These are phyloP conservation scores for Pycnonotus jocosus DNA, from an alignment of 2,113 vertebrate species.

Conservation along the genomic window DNA sequence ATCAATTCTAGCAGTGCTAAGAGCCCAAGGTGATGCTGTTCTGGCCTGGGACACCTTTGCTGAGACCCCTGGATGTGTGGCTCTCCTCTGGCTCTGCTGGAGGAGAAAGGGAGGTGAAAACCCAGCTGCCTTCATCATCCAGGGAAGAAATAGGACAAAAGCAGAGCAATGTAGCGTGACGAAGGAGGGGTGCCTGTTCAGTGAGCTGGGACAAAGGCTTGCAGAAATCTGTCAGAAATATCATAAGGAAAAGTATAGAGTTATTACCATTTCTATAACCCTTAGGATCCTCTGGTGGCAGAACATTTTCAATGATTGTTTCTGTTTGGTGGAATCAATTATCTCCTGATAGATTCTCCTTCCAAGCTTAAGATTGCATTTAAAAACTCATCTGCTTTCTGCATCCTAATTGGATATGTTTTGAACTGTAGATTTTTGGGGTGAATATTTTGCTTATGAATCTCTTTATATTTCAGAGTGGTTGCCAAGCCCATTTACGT, in stretches of 20 bases:
- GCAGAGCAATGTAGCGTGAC: not conserved
- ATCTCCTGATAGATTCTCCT: slow-evolving; percentile 69
- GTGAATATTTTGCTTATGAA: slow-evolving; percentile 67
- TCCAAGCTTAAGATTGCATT: slow-evolving; percentile 71
- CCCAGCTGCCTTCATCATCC: not conserved
- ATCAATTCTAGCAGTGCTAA: rapidly evolving
- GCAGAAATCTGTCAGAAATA: slow-evolving; percentile 47
- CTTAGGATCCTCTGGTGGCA: slow-evolving; percentile 44
- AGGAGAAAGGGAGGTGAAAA: not conserved
- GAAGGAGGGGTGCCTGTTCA: not conserved
- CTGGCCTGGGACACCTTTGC: not conserved
- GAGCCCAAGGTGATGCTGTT: not conserved
- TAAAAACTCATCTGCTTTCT: slow-evolving; percentile 70
- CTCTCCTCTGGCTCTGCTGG: not conserved
- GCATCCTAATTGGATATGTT: slow-evolving; percentile 66
- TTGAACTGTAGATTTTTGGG: slow-evolving; percentile 50
- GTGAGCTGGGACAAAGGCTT: slow-evolving; percentile 4
- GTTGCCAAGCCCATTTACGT: slow-evolving; percentile 41
- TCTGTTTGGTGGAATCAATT: slow-evolving; percentile 72
- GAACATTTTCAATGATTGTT: slow-evolving; percentile 67
- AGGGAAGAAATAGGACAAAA: slow-evolving; percentile 22
- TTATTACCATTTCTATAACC: slow-evolving; percentile 58
- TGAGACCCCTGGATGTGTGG: not conserved
- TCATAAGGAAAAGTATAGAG: slow-evolving; percentile 21
- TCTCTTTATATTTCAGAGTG: slow-evolving; percentile 56